Conservation (phyloP, 2,888 invertebrate species). For the Stenodema calcarata region DNA sequence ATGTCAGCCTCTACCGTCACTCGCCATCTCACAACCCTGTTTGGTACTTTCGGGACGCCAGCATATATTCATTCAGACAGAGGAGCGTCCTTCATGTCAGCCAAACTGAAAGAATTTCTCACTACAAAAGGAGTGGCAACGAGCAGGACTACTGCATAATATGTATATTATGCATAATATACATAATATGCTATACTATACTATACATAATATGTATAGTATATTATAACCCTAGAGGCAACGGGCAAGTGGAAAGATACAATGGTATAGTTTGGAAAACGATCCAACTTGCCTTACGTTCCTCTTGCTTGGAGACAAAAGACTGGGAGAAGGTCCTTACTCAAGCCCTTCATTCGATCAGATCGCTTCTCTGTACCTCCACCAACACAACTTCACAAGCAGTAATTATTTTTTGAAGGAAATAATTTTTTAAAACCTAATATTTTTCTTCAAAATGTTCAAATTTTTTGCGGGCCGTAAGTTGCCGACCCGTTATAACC, state of each 20-base stretch:
- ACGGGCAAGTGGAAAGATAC: not conserved
- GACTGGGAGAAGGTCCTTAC: conserved; percentile 52
- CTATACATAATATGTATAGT: too few relatives aligned
- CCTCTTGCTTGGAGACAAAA: not conserved
- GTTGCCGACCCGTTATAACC: too few relatives aligned
- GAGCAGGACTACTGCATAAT: conserved; percentile 31
- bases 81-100: not conserved
- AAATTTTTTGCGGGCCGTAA: too few relatives aligned
- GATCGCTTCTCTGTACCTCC: conserved; percentile 53
- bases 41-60: not conserved
- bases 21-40: not conserved
- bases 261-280: conserved; percentile 18
- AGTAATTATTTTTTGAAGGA: conserved; percentile 39
- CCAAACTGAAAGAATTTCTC: not conserved
- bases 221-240: conserved; percentile 40
- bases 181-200: too few relatives aligned
- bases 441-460: too few relatives aligned
- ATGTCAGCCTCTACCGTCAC: conserved; percentile 42
- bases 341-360: conserved; percentile 53
- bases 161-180: too few relatives aligned
- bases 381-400: conserved; percentile 54
- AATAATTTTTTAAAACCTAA: too few relatives aligned
- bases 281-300: conserved; percentile 44
- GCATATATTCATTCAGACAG: conserved; percentile 17
- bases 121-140: conserved; percentile 3